Base-by-base conservation (phyloP, 37 sponge, comb jelly and placozoan genomes). In the Ephydatia muelleri region DNA sequence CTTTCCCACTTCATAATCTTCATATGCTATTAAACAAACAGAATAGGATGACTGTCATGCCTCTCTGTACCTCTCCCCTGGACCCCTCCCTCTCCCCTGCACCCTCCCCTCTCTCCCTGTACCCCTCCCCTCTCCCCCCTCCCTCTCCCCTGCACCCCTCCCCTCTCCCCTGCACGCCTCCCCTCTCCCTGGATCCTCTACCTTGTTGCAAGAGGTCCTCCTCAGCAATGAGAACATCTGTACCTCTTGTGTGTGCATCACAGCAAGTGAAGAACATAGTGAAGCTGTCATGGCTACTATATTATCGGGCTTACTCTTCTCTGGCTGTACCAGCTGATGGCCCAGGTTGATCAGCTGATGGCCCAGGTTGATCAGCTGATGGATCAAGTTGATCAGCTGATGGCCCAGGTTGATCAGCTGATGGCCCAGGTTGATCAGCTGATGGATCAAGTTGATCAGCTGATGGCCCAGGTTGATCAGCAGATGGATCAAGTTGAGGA, bases 141-240 rank as follows among this genome's bases (percentile, higher is more conserved):
- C n/a, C n/a, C n/a, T n/a, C n/a, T n/a, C n/a, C n/a, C 47, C 47
- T 43, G 8, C 4, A 8, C 47, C 47, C 47, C 47, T 43, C 47
- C 47, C 4, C 47, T 43, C 8, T 43, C 47, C 47, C 47, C 47
- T 43, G 8, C 4, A 8, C 47, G 6, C 47, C 47, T 43, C 47
- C 47, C 57, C 19, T 21, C 57, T 57, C 38, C 39, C 71, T 21
- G 26, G 6, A 23, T 32, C 23, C 22, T 26, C 3, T 87, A 91
- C 88, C 88, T 78, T 79, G 39, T 57, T 88, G 71, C 37, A 94
- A 76, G 1, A 94, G 47, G 3, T 94, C 90, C 28, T 91, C 87
- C 66, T 94, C 95, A 76, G 38, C 93, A 26, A 91, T 84, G 0
- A 91, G 74, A 36, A 82, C 81, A 32, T 88, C 93, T 70, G 76